Percentiles rank a stretch among this genome's conserved stretches.
Evolutionary conservation across 2,888 invertebrate genomes (phyloP).

Genomic region (Rapana venosa): DNA sequence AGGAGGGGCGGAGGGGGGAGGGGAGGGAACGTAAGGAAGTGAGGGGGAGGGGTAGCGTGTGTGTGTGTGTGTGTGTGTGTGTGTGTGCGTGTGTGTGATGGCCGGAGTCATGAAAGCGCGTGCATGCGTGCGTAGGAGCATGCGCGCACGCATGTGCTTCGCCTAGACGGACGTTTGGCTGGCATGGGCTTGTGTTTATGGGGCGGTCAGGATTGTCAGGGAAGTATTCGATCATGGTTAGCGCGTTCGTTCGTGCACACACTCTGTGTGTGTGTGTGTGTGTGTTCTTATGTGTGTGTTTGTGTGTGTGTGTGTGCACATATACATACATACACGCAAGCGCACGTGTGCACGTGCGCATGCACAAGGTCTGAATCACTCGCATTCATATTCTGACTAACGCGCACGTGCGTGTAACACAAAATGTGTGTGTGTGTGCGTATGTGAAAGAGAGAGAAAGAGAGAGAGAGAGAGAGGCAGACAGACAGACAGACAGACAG

Average conservation of each 20-base stretch:
- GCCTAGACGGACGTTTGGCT: too few species aligned
- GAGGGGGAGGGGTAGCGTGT: constrained; percentile 5
- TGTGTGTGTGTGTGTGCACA: too few species aligned
- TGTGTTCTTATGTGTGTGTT: too few species aligned
- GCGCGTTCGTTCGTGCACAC: too few species aligned
- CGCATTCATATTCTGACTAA: too few species aligned
- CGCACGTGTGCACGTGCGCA: not conserved
- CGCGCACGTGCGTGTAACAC: not conserved
- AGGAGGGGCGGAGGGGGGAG: constrained; percentile 24
- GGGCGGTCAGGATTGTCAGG: too few species aligned
- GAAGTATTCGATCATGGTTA: too few species aligned
- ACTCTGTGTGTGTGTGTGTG: too few species aligned
- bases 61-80: not conserved
- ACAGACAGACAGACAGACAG: not conserved
- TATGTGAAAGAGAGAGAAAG: not conserved
- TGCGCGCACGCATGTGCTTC: not conserved
- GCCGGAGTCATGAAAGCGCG: not conserved
- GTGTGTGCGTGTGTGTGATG: not conserved
- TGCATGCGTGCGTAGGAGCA: not conserved
- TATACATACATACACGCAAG: too few species aligned
- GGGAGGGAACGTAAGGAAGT: not conserved
- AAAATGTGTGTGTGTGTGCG: not conserved
- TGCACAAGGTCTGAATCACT: not conserved
- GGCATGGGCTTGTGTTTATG: too few species aligned
- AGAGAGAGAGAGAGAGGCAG: not conserved